Percentiles rank a stretch among this genome's conserved stretches.
Evolutionary conservation across 2,113 vertebrate species (phyloP).

Genomic region (Mola mola): DNA sequence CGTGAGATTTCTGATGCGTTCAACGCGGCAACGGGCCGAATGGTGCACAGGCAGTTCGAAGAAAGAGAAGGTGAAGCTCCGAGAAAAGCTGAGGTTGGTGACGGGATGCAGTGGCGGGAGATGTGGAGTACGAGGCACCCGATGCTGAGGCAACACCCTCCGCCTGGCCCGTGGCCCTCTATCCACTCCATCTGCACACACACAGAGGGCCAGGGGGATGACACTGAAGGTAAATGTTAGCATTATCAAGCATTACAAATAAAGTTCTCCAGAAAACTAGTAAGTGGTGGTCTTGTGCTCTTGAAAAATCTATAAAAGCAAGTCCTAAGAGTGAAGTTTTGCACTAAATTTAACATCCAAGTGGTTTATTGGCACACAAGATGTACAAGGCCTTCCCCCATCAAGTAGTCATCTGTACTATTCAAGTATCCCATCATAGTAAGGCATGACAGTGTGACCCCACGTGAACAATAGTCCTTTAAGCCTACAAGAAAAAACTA

Average conservation of each 20-base stretch:
- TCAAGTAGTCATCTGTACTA: no score
- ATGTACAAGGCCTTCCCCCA: no score
- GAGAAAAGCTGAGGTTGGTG: slow-evolving; percentile 83
- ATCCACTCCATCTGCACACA: slow-evolving; percentile 36
- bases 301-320: no score
- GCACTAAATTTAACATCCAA: no score
- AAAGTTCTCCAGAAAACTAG: background rate
- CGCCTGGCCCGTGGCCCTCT: slow-evolving; percentile 29
- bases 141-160: slow-evolving; percentile 47
- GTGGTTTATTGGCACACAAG: no score
- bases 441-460: no score
- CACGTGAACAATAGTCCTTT: no score
- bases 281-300: no score
- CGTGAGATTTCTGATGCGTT: slow-evolving; percentile 72
- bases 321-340: no score
- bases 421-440: no score
- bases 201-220: background rate
- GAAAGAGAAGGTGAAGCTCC: slow-evolving; percentile 87
- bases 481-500: no score
- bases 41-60: slow-evolving; percentile 84
- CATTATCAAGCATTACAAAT: background rate
- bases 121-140: slow-evolving; percentile 49
- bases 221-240: background rate
- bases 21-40: slow-evolving; percentile 66
- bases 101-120: slow-evolving; percentile 78